Conservation (phyloP, 2,113 vertebrate genomes). For the Platichthys stellatus region DNA sequence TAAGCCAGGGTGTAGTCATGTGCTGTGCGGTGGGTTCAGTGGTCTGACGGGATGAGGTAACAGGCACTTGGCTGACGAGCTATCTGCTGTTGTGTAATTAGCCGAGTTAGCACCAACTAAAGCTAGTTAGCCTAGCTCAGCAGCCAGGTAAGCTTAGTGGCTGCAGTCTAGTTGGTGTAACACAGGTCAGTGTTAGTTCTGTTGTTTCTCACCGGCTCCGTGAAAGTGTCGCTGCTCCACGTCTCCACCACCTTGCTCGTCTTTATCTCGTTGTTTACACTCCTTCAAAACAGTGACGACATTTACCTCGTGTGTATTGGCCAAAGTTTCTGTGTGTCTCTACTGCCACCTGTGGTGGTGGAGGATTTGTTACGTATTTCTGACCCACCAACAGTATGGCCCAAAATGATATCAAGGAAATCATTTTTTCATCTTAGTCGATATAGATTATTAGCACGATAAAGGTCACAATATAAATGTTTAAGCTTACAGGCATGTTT, state of each 20-base stretch:
- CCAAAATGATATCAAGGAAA: no score
- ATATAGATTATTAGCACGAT: no score
- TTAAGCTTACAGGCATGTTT: no score
- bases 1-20: slow-evolving; percentile 12
- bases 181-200: neutral
- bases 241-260: neutral
- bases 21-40: neutral
- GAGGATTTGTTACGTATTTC: neutral
- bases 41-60: neutral
- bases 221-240: neutral
- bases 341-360: slow-evolving; percentile 27
- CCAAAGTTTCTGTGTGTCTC: neutral
- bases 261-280: slow-evolving; percentile 20
- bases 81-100: neutral
- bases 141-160: no score
- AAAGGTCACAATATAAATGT: no score
- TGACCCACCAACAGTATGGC: neutral
- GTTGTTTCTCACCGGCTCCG: slow-evolving; percentile 6
- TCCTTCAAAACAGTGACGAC: neutral
- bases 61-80: neutral
- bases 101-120: neutral
- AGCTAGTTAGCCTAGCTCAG: no score
- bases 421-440: no score
- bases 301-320: neutral
- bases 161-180: neutral